Evolutionary conservation across 2,888 invertebrate genomes (phyloP).

Genomic region (Eledona agricola): DNA sequence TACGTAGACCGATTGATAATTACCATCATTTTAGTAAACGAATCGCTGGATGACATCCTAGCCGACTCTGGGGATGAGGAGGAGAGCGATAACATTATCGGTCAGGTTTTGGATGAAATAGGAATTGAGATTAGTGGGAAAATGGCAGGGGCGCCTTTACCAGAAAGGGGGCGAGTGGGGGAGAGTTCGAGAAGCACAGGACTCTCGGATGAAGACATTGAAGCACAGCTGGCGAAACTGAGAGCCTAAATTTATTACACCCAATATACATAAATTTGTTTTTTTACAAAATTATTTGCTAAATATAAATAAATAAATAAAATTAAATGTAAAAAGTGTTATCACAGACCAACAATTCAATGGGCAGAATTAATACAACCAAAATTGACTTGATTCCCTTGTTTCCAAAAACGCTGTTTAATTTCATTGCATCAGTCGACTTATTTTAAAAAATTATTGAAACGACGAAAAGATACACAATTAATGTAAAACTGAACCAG

Average conservation of each 20-base stretch:
- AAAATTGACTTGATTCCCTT: no score
- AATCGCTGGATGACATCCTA: slow-evolving; percentile 88
- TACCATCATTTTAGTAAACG: slow-evolving; percentile 73
- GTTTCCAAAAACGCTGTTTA: no score
- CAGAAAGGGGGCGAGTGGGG: slow-evolving; percentile 69
- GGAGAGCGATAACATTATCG: slow-evolving; percentile 87
- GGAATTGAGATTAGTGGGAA: slow-evolving; percentile 94
- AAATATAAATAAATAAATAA: no score
- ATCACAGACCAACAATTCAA: no score
- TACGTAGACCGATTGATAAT: slow-evolving; percentile 8
- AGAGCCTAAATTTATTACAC: slow-evolving; percentile 43
- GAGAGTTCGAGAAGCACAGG: slow-evolving; percentile 61
- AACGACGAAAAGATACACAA: no score
- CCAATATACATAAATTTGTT: slow-evolving; percentile 9
- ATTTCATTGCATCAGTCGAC: no score
- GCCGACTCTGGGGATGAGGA: slow-evolving; percentile 90
- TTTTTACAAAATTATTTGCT: no score
- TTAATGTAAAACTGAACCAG: no score
- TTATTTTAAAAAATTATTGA: no score
- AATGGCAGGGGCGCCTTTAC: slow-evolving; percentile 73
- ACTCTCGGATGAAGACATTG: slow-evolving; percentile 74
- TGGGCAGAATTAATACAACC: no score
- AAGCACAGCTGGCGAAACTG: slow-evolving; percentile 73
- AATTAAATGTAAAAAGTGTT: no score
- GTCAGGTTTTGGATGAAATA: slow-evolving; percentile 93